These are phyloP conservation scores for Synanthedon andrenaeformis DNA, from an alignment of 2,888 invertebrate genomes.

Conservation along the genomic window DNA sequence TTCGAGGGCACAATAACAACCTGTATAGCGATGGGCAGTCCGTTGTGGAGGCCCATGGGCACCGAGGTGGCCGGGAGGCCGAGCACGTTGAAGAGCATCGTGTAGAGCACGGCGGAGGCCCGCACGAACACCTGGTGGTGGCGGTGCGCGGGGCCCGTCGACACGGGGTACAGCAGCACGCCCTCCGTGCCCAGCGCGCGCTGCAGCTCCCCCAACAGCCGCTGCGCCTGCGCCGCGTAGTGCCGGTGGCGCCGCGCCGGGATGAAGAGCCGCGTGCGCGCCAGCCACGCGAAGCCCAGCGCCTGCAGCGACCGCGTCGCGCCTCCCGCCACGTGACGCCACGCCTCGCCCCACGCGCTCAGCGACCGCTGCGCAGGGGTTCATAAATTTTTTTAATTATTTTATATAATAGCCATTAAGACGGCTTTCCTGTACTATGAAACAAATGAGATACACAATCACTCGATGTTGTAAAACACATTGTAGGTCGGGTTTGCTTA, in stretches of 20 bases:
- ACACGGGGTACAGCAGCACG: conserved; percentile 80
- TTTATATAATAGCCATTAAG: too few relatives aligned
- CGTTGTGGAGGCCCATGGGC: conserved; percentile 73
- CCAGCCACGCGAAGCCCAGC: conserved; percentile 54
- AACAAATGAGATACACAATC: too few relatives aligned
- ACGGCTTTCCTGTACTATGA: too few relatives aligned
- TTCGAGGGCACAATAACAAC: conserved; percentile 74
- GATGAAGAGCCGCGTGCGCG: conserved; percentile 46
- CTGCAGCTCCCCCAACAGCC: conserved; percentile 46
- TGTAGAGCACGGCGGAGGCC: conserved; percentile 72
- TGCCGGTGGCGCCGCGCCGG: conserved; percentile 19
- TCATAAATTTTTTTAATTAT: too few relatives aligned
- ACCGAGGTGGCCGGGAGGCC: conserved; percentile 82
- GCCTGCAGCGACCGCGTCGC: conserved; percentile 56
- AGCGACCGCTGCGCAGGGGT: background rate
- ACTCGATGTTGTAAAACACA: too few relatives aligned
- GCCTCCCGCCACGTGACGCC: conserved; percentile 18
- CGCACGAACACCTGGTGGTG: conserved; percentile 74
- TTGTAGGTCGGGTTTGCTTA: too few relatives aligned
- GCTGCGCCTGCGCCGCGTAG: conserved; percentile 30
- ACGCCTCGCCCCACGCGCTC: too few relatives aligned
- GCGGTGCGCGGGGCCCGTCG: conserved; percentile 72
- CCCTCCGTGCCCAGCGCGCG: conserved; percentile 76
- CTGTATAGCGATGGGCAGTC: conserved; percentile 83
- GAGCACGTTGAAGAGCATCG: conserved; percentile 77